Evolutionary conservation across 2,888 invertebrate genomes (phyloP).

Genomic region (Boloria euphrosyne): DNA sequence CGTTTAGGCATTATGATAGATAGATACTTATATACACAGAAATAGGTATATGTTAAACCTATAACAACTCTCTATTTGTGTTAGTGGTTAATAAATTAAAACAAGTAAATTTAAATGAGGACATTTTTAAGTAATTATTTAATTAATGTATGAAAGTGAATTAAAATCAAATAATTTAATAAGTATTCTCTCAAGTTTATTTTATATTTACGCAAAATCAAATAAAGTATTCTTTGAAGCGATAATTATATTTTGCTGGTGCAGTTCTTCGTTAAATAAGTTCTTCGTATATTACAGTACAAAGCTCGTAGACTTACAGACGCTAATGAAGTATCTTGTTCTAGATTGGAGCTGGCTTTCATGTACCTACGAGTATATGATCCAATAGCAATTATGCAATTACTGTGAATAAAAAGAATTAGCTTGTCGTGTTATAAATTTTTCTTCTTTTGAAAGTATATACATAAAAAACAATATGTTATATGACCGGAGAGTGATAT

Average conservation of each 20-base stretch:
- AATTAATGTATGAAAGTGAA: neutral
- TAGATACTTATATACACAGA: too few relatives aligned
- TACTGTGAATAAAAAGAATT: neutral
- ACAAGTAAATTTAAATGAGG: too few relatives aligned
- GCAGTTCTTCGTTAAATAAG: neutral
- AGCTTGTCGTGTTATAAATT: too few relatives aligned
- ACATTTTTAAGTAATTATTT: too few relatives aligned
- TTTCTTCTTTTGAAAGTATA: too few relatives aligned
- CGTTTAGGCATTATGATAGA: too few relatives aligned
- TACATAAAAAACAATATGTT: too few relatives aligned
- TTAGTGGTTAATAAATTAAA: too few relatives aligned
- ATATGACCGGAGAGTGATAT: too few relatives aligned
- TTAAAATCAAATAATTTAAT: neutral
- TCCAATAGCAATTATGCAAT: neutral
- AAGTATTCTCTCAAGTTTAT: neutral
- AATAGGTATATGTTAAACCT: too few relatives aligned
- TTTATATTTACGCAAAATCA: too few relatives aligned
- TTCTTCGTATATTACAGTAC: neutral
- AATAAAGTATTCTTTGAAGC: conserved; percentile 1
- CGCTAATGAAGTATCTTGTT: conserved; percentile 11
- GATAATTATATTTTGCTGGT: conserved; percentile 1
- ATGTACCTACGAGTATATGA: neutral
- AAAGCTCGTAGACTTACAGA: conserved; percentile 2
- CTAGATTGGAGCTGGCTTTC: conserved; percentile 6
- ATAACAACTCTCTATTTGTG: too few relatives aligned